Evolutionary conservation across 2,888 invertebrate genomes (phyloP).

Genomic region (Eudasyphora cyanicolor): DNA sequence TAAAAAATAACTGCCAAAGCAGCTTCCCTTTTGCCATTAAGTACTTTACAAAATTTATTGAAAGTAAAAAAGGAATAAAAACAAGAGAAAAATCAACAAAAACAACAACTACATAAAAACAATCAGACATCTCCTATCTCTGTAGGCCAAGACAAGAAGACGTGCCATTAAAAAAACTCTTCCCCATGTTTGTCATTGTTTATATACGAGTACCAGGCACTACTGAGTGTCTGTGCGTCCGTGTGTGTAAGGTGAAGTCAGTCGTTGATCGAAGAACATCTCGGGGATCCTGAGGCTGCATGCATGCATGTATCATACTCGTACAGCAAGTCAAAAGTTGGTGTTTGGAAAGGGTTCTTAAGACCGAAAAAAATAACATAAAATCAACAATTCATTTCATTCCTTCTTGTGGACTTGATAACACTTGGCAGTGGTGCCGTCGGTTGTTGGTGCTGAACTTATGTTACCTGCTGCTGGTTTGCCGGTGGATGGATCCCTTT

Average conservation of each 20-base stretch:
- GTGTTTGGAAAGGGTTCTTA: constrained; percentile 37
- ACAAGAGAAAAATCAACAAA: too few relatives aligned
- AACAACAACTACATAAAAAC: neutral
- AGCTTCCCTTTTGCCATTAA: constrained; percentile 34
- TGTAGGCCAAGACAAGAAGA: constrained; percentile 58
- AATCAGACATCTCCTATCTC: constrained; percentile 50
- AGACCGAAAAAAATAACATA: constrained; percentile 35
- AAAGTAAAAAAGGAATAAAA: constrained; percentile 33
- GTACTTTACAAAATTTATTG: constrained; percentile 42
- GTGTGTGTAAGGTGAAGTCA: neutral
- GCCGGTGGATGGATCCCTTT: constrained; percentile 36
- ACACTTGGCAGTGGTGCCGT: constrained; percentile 58
- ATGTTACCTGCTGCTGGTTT: constrained; percentile 57
- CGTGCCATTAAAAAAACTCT: constrained; percentile 54
- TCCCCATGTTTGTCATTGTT: too few relatives aligned
- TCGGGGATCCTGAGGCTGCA: neutral
- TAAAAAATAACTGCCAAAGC: neutral
- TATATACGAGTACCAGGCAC: too few relatives aligned
- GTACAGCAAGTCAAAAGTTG: constrained; percentile 55
- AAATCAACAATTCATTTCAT: constrained; percentile 47
- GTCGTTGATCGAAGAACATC: constrained; percentile 9
- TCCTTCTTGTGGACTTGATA: neutral
- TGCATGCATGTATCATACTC: too few relatives aligned
- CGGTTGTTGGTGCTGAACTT: constrained; percentile 60
- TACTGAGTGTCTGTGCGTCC: too few relatives aligned